Conservation (phyloP, 2,113 vertebrate genomes). For the Sinocyclocheilus grahami region DNA sequence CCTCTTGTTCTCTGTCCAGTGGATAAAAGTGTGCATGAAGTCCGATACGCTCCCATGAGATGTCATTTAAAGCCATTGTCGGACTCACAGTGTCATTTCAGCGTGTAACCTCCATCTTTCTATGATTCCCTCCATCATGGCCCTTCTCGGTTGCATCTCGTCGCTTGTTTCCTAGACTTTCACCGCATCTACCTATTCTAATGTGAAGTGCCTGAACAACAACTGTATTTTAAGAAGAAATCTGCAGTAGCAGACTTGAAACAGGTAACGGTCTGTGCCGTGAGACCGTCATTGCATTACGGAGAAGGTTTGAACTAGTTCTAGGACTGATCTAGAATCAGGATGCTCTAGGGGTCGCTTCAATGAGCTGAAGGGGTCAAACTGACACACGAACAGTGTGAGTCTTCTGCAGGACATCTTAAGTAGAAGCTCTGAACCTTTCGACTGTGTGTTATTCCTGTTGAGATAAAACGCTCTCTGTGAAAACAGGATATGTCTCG, state of each 20-base stretch:
- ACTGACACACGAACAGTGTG: not conserved
- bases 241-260: not conserved
- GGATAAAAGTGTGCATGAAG: slow-evolving; percentile 86
- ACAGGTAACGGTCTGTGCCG: too few relatives aligned
- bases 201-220: not conserved
- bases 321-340: not conserved
- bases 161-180: not conserved
- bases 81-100: slow-evolving; percentile 69
- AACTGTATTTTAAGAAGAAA: not conserved
- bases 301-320: not conserved
- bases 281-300: not conserved
- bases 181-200: not conserved
- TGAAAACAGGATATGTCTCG: slow-evolving; percentile 64
- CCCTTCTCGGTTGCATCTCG: not conserved
- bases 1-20: slow-evolving; percentile 88
- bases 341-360: not conserved
- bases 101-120: slow-evolving; percentile 59
- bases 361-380: slow-evolving; percentile 4
- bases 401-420: not conserved
- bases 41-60: slow-evolving; percentile 88
- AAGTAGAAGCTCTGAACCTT: slow-evolving; percentile 20
- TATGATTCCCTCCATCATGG: slow-evolving; percentile 29
- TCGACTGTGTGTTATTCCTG: slow-evolving; percentile 35
- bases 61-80: slow-evolving; percentile 80
- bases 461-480: slow-evolving; percentile 59